These are phyloP conservation scores for Leucopsar rothschildi DNA, from an alignment of 2,113 vertebrate genomes.

Conservation along the genomic window DNA sequence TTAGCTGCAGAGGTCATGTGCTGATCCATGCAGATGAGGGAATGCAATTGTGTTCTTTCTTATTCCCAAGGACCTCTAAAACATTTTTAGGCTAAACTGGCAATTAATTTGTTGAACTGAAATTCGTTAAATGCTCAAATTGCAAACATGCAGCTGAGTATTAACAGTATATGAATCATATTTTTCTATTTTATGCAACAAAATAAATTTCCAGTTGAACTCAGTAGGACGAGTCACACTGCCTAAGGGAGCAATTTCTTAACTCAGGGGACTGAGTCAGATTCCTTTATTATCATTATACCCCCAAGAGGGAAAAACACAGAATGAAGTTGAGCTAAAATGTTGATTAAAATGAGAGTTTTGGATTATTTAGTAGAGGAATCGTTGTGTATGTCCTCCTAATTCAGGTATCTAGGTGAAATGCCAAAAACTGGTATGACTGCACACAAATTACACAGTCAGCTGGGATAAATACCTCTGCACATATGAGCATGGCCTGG, in stretches of 20 bases:
- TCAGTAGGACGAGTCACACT: not conserved
- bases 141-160: not conserved
- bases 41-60: not conserved
- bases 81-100: not conserved
- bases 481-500: not conserved
- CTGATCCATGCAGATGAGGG: not conserved
- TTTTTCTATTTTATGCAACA: not conserved
- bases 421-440: not conserved
- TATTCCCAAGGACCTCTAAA: conserved; percentile 1
- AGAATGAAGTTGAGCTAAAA: not conserved
- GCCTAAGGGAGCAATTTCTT: conserved; percentile 6
- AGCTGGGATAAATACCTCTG: not conserved
- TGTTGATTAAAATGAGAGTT: not conserved
- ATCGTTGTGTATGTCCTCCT: not conserved
- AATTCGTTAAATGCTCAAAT: conserved; percentile 40
- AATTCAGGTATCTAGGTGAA: not conserved
- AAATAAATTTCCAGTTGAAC: conserved; percentile 30
- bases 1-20: not conserved
- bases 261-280: not conserved
- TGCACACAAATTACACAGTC: not conserved
- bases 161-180: conserved; percentile 10
- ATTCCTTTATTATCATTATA: not conserved
- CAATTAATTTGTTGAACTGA: conserved; percentile 47
- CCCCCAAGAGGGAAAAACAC: not conserved
- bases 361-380: not conserved